Conservation (phyloP, 1,140 invertebrate genomes). For the Drosophila tropicalis region DNA sequence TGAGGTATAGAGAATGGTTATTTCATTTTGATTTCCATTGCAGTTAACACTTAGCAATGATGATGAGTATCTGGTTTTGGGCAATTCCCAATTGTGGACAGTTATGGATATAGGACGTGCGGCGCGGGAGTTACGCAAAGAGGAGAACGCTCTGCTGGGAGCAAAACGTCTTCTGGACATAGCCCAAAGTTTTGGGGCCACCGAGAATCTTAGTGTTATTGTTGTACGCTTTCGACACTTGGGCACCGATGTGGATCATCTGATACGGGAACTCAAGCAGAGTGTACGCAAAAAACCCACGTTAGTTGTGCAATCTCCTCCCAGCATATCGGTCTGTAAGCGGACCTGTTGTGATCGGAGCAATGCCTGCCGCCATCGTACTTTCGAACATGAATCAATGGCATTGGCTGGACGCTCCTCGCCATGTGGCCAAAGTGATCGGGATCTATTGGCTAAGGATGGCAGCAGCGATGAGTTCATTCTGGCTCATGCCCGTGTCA, state of each 20-base stretch:
- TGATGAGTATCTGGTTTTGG: conserved; percentile 92
- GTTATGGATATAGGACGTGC: conserved; percentile 90
- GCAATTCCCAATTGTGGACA: conserved; percentile 91
- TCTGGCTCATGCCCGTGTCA: conserved; percentile 75
- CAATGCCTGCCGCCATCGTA: conserved; percentile 86
- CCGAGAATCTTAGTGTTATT: conserved; percentile 91
- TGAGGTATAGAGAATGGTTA: too few relatives aligned
- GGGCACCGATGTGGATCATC: conserved; percentile 87
- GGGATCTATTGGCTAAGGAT: conserved; percentile 83
- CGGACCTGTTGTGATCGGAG: conserved; percentile 87
- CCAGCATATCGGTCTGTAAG: conserved; percentile 83
- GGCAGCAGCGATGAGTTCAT: conserved; percentile 64
- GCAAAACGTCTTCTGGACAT: conserved; percentile 92
- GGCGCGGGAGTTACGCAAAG: conserved; percentile 89
- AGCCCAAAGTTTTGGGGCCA: conserved; percentile 91
- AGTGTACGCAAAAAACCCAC: conserved; percentile 86
- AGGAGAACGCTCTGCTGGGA: conserved; percentile 90
- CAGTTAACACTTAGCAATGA: conserved; percentile 88
- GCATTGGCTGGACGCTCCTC: conserved; percentile 88
- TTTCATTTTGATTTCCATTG: background rate
- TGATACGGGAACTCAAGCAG: conserved; percentile 90
- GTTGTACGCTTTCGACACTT: conserved; percentile 88
- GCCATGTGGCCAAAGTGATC: conserved; percentile 92
- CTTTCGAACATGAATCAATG: conserved; percentile 80
- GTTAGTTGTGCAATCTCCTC: conserved; percentile 77